Conservation (phyloP, 2,113 vertebrate species). For the Eurypyga helias region DNA sequence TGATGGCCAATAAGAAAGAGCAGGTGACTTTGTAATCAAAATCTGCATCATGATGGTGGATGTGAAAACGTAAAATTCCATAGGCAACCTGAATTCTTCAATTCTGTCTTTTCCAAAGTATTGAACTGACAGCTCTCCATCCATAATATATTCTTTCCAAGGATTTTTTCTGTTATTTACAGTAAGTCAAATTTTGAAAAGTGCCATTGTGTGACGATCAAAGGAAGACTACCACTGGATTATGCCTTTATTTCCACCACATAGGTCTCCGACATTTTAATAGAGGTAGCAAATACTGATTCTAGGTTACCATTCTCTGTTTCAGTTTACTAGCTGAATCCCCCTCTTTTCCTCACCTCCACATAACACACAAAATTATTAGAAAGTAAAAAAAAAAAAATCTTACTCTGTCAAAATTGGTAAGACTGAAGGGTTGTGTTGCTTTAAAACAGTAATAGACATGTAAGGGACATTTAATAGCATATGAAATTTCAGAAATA, state of each 20-base stretch:
- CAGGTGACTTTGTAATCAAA: neutral
- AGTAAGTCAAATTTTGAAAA: neutral
- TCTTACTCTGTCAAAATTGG: neutral
- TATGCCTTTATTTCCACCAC: neutral
- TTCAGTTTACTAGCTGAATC: neutral
- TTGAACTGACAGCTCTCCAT: neutral
- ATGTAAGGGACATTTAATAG: neutral
- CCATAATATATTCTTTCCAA: neutral
- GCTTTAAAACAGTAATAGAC: neutral
- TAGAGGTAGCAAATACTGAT: neutral
- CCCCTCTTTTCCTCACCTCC: neutral
- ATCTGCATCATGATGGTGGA: neutral
- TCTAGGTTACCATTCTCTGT: neutral
- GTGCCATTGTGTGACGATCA: neutral
- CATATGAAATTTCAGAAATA: neutral
- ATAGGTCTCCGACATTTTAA: neutral
- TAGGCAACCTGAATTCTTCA: neutral
- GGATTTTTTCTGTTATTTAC: neutral
- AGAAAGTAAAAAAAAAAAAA: neutral
- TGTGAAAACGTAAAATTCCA: neutral
- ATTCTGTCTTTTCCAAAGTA: neutral
- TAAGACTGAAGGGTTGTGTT: neutral
- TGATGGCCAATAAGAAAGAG: neutral
- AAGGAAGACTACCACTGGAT: neutral
- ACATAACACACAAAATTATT: neutral